A percentile compares a stretch with the other conserved stretches of the same genome.
Evolutionary conservation across 2,797 vertebrate species (phyloP).

Genomic region (Microctenopoma steveboyesi): DNA sequence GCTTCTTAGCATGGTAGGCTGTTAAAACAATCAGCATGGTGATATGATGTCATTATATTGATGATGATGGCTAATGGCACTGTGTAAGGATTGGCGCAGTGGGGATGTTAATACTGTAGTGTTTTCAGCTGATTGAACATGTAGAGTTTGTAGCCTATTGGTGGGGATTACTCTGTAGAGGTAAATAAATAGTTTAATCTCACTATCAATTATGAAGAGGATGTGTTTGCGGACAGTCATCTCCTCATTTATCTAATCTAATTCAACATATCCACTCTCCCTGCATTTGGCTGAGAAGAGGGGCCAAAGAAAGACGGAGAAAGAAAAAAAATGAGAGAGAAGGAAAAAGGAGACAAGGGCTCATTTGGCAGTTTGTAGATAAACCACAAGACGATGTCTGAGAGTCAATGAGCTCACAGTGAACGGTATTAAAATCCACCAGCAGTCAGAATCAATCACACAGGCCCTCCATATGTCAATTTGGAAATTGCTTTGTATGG

Average conservation of each 20-base stretch:
- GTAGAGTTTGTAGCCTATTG: conserved; percentile 9
- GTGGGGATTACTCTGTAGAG: conserved; percentile 11
- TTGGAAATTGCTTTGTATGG: conserved; percentile 83
- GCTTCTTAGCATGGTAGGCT: neutral
- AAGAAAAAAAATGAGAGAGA: conserved; percentile 50
- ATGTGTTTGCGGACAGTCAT: conserved; percentile 29
- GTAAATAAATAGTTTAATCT: conserved; percentile 26
- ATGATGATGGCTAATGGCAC: conserved; percentile 40
- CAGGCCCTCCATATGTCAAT: conserved; percentile 79
- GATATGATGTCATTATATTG: conserved; percentile 42
- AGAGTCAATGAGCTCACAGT: conserved; percentile 81
- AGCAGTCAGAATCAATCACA: conserved; percentile 84
- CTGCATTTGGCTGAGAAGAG: conserved; percentile 4
- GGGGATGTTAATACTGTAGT: conserved; percentile 26
- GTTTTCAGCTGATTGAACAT: conserved; percentile 18
- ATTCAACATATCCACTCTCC: conserved; percentile 32
- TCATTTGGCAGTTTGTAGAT: conserved; percentile 78
- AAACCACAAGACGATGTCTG: conserved; percentile 75
- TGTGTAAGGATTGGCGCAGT: conserved; percentile 7
- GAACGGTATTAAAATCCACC: conserved; percentile 82
- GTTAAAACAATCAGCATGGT: conserved; percentile 26
- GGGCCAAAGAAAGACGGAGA: conserved; percentile 7
- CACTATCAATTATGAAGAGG: conserved; percentile 39
- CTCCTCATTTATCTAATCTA: conserved; percentile 52
- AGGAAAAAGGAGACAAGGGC: conserved; percentile 62